Conservation (phyloP, 2,888 invertebrate species). For the Ophion costatus region DNA sequence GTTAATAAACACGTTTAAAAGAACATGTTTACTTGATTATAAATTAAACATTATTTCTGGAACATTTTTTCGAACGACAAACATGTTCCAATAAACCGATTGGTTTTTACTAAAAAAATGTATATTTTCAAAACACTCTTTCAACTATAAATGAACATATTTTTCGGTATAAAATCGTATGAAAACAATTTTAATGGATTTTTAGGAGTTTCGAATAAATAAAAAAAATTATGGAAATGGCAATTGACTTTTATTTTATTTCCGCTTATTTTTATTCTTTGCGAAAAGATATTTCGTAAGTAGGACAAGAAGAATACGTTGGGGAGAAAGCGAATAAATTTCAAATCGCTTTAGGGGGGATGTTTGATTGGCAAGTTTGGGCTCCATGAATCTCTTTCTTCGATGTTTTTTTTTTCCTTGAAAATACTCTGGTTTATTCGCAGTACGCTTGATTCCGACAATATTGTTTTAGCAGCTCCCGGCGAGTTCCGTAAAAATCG, state of each 20-base stretch:
- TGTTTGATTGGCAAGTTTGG: not conserved
- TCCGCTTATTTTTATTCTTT: not conserved
- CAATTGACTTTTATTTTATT: not conserved
- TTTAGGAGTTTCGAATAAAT: not conserved
- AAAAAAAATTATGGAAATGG: not conserved
- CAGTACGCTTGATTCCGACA: not conserved
- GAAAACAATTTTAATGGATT: not conserved
- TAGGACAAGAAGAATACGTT: not conserved
- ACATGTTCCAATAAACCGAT: too few species aligned
- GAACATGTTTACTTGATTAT: too few species aligned
- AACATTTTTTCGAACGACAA: too few species aligned
- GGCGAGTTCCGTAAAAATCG: not conserved
- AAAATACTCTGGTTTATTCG: not conserved
- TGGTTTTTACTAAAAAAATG: too few species aligned
- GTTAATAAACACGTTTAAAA: too few species aligned
- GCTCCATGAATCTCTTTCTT: not conserved
- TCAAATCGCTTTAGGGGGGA: too few species aligned
- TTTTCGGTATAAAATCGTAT: too few species aligned
- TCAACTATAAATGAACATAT: too few species aligned
- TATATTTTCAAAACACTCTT: too few species aligned
- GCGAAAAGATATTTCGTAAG: not conserved
- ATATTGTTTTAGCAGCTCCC: not conserved
- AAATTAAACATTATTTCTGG: too few species aligned
- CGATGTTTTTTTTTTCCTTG: not conserved
- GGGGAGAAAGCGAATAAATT: not conserved